These are phyloP conservation scores for Myripristis murdjan DNA, from an alignment of 2,797 vertebrate genomes.

Conservation along the genomic window DNA sequence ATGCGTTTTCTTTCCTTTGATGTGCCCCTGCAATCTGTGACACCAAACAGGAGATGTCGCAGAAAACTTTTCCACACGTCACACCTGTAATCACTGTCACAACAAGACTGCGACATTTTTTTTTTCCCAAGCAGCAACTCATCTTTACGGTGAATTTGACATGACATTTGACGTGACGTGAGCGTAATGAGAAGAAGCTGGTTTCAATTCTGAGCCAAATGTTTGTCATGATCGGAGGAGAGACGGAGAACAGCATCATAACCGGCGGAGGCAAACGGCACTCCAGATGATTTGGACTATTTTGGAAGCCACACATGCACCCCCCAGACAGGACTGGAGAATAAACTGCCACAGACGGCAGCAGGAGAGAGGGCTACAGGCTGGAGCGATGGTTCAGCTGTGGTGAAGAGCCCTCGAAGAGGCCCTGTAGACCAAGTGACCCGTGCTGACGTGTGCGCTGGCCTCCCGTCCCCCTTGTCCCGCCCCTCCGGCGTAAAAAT, in stretches of 20 bases:
- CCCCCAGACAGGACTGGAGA: constrained; percentile 10
- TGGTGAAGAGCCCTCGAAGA: constrained; percentile 29
- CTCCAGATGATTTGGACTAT: constrained; percentile 32
- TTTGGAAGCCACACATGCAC: constrained; percentile 16
- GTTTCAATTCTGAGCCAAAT: constrained; percentile 10
- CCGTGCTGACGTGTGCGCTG: constrained; percentile 46
- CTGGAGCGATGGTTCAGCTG: constrained; percentile 23
- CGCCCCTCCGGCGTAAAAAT: constrained; percentile 65
- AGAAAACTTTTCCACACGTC: no score
- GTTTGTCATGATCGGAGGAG: not conserved
- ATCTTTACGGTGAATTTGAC: no score
- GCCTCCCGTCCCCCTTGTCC: constrained; percentile 38
- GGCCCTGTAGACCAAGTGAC: constrained; percentile 36
- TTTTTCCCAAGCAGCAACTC: no score
- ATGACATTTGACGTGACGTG: no score
- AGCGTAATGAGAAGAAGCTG: constrained; percentile 10
- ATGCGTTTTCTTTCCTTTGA: no score
- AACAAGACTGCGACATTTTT: no score
- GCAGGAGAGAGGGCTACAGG: not conserved
- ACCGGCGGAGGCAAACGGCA: constrained; percentile 21
- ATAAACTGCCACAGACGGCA: constrained; percentile 13
- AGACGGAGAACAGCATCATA: constrained; percentile 7
- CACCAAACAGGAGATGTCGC: no score
- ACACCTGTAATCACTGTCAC: no score
- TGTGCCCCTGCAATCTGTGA: no score